Conservation (phyloP, 2,888 invertebrate genomes). For the Tetragonisca angustula region DNA sequence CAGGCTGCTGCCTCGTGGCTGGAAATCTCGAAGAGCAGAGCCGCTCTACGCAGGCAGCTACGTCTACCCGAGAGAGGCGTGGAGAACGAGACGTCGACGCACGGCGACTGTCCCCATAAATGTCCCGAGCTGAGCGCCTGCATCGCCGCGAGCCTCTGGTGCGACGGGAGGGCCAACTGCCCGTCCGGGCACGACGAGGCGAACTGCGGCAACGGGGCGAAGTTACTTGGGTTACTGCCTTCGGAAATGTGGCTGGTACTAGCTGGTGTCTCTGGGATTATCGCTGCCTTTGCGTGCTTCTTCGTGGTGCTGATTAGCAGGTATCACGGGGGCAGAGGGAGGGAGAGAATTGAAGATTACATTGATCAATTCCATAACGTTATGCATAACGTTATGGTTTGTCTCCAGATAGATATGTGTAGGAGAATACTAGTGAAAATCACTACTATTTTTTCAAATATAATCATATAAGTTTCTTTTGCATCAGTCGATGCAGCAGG, state of each 20-base stretch:
- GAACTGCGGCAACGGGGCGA: constrained; percentile 84
- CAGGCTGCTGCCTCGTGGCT: constrained; percentile 92
- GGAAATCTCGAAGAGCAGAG: constrained; percentile 88
- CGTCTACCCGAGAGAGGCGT: constrained; percentile 82
- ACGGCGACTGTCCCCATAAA: constrained; percentile 81
- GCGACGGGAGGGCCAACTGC: constrained; percentile 84
- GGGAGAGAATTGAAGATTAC: background rate
- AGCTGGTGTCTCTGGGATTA: constrained; percentile 82
- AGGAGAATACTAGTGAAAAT: too few species aligned
- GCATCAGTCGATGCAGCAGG: too few species aligned
- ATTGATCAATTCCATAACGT: too few species aligned
- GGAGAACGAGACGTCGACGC: constrained; percentile 76
- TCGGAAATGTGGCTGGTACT: constrained; percentile 81
- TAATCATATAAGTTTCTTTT: too few species aligned
- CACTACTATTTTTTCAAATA: too few species aligned
- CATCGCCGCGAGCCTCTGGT: constrained; percentile 83
- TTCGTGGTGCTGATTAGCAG: constrained; percentile 84
- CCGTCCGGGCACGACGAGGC: constrained; percentile 88
- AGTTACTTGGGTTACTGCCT: constrained; percentile 86
- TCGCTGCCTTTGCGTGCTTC: constrained; percentile 84
- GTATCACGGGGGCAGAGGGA: constrained; percentile 58
- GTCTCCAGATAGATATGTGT: too few species aligned
- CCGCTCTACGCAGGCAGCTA: constrained; percentile 87
- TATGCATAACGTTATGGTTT: too few species aligned
- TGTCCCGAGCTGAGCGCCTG: constrained; percentile 84